phyloP scores from a whole-genome alignment of 2,888 invertebrate species.

The Synanthedon andrenaeformis region DNA sequence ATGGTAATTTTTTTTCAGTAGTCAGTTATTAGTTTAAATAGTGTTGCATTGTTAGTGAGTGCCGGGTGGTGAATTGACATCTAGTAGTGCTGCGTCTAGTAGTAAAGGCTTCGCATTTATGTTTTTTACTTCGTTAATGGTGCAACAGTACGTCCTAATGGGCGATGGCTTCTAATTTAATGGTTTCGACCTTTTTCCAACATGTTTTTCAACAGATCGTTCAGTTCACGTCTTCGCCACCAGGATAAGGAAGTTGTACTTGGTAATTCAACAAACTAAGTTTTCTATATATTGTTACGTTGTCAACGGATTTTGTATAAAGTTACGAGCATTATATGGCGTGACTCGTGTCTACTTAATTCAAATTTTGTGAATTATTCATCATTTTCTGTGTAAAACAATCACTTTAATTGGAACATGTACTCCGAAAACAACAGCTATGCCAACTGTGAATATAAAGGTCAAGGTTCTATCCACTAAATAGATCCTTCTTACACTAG shows the following conservation, averaged over 20 bases:
- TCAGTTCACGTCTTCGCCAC: constrained; percentile 72
- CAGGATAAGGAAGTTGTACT: constrained; percentile 78
- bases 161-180: constrained; percentile 23
- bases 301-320: neutral
- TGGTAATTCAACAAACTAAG: constrained; percentile 59
- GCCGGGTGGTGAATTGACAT: neutral
- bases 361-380: no score
- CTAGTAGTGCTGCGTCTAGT: neutral
- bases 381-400: no score
- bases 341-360: no score
- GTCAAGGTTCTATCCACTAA: no score
- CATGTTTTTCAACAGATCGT: constrained; percentile 54
- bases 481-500: no score
- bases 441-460: no score
- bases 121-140: no score
- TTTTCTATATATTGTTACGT: neutral
- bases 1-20: neutral
- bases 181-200: constrained; percentile 13
- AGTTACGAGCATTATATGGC: no score
- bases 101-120: neutral
- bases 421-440: no score
- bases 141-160: constrained; percentile 1
- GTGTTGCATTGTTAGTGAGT: neutral
- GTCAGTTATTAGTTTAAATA: neutral
- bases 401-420: no score